Evolutionary conservation across 1,140 invertebrate species (phyloP), one percentile per base, ranked within the genome.

Genomic region (Achatina immaculata): DNA sequence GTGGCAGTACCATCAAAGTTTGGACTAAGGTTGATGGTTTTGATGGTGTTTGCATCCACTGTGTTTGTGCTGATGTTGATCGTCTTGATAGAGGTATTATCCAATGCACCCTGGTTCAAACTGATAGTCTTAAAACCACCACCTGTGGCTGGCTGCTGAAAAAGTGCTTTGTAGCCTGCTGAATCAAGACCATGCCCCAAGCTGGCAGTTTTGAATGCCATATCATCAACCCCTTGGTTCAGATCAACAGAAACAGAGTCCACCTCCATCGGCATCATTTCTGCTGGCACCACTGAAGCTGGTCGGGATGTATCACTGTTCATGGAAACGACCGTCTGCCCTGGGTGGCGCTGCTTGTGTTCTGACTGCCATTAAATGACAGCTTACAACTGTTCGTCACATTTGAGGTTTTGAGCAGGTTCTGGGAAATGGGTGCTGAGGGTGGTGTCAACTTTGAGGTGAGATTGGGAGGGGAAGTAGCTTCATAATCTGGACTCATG

Each of bases 211-310:
- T 71, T 75, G 48, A 81, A 69, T 34, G 66, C 78, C 38, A 21
- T 68, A 40, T 79, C 65, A n/a, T 79, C 77, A 1, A 82, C 62
- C 9, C 62, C 55, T 38, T 80, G 77, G 48, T 76, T 83, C 36
- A 85, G 71, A 31, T 86, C 85, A n/a, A 86, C 78, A 72, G n/a
- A 78, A 24, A 86, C 81, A 73, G 80, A 78, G 68, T 90, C 90
- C 42, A 90, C 82, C 51, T 91, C 91, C 89, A 91, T 90, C 28
- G 89, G 87, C 34, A 73, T 82, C 34, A 65, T 74, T n/a, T 81
- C 82, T 34, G 80, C 43, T n/a, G 87, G 84, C 34, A 88, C 85
- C 19, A 89, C 89, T 40, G 91, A 92, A 4, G 90, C 81, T 16
- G 91, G 90, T n/a, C 88, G 73, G 11, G 89, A 89, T 21, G 82